A percentile compares a stretch with the other conserved stretches of the same genome.
These are phyloP conservation scores for Muscina levida DNA, from an alignment of 2,888 invertebrate genomes.

Conservation along the genomic window DNA sequence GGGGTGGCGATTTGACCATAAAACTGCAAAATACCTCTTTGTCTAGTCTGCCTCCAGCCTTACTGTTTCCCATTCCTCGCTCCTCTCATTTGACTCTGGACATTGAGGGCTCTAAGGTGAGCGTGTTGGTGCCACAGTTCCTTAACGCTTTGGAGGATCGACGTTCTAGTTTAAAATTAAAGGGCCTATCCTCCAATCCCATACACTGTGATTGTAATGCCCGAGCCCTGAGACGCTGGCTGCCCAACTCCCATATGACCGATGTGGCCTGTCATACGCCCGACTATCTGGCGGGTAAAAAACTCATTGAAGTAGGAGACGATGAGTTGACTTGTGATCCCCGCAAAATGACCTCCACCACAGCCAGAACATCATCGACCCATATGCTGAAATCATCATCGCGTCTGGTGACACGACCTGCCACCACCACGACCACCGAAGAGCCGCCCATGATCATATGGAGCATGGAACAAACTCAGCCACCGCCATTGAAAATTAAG, in stretches of 20 bases:
- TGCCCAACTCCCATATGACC: conserved; percentile 84
- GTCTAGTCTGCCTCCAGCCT: conserved; percentile 87
- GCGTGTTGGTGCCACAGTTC: conserved; percentile 88
- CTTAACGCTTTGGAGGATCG: conserved; percentile 90
- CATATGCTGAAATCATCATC: conserved; percentile 74
- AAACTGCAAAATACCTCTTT: conserved; percentile 90
- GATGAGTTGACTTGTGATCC: conserved; percentile 91
- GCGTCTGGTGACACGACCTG: conserved; percentile 78
- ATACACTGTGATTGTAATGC: conserved; percentile 93
- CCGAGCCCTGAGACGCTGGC: conserved; percentile 89
- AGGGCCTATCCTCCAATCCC: conserved; percentile 89
- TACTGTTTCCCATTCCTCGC: conserved; percentile 92
- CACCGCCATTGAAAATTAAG: conserved; percentile 82
- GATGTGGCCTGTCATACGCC: conserved; percentile 86
- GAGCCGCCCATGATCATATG: conserved; percentile 94
- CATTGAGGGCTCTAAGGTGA: conserved; percentile 88
- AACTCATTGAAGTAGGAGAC: conserved; percentile 88
- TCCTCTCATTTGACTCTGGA: conserved; percentile 90
- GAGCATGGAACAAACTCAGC: conserved; percentile 89
- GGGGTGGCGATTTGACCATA: conserved; percentile 86
- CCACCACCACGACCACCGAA: conserved; percentile 80
- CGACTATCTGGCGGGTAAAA: conserved; percentile 84
- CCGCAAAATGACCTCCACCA: conserved; percentile 81
- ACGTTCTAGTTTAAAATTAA: conserved; percentile 86
- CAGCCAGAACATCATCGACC: conserved; percentile 71